These are phyloP conservation scores for Octopus bimaculoides DNA, from an alignment of 1,140 invertebrate genomes.

Conservation along the genomic window DNA sequence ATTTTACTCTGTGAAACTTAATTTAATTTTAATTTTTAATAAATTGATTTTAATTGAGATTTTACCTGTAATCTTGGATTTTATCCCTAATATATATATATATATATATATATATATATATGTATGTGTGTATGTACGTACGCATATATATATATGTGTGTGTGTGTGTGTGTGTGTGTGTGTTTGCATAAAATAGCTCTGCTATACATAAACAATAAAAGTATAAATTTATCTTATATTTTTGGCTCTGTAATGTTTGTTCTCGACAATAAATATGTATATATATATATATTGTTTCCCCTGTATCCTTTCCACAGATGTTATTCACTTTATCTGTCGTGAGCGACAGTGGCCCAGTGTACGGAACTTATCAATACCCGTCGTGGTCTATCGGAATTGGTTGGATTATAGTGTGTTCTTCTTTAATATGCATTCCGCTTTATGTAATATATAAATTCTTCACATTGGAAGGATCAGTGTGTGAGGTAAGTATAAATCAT, in stretches of 20 bases:
- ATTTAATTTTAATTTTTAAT: no score
- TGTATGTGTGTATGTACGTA: neutral
- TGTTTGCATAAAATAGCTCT: neutral
- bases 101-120: conserved; percentile 12
- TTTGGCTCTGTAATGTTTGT: no score
- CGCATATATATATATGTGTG: neutral
- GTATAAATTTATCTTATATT: neutral
- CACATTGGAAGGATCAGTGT: conserved; percentile 46
- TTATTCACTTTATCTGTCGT: conserved; percentile 42
- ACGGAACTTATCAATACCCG: conserved; percentile 61
- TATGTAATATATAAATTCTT: conserved; percentile 62
- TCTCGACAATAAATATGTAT: neutral
- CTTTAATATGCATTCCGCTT: conserved; percentile 65
- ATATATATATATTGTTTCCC: neutral
- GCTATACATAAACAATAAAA: neutral
- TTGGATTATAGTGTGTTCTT: conserved; percentile 65
- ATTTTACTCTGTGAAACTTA: no score
- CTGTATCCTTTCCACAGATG: conserved; percentile 25
- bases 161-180: neutral
- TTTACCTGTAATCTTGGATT: no score
- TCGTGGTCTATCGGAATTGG: conserved; percentile 65
- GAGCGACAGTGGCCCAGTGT: conserved; percentile 25
- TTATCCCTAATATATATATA: neutral
- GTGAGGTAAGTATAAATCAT: conserved; percentile 31
- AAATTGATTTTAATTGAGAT: no score